Conservation (phyloP, 1,140 invertebrate species). For the Nixonia krombeini region DNA sequence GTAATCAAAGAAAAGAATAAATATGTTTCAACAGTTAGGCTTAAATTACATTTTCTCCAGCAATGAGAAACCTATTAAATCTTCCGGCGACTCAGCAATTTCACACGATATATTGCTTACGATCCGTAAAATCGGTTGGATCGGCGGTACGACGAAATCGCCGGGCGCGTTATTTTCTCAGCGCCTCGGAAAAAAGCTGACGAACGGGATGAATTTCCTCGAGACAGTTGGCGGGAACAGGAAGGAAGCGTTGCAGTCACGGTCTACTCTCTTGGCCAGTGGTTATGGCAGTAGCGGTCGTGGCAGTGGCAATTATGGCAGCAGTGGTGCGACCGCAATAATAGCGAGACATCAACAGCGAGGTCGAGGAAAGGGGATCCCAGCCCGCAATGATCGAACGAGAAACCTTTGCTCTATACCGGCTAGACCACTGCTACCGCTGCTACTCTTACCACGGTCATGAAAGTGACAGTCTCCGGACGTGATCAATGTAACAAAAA, state of each 20-base stretch:
- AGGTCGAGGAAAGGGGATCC: slow-evolving; percentile 27
- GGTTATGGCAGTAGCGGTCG: slow-evolving; percentile 24
- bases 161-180: slow-evolving; percentile 23
- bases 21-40: too few relatives aligned
- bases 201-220: slow-evolving; percentile 11
- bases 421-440: slow-evolving; percentile 15
- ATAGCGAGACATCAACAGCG: slow-evolving; percentile 15
- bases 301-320: slow-evolving; percentile 43
- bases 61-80: too few relatives aligned
- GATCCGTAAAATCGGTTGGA: slow-evolving; percentile 12
- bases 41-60: too few relatives aligned
- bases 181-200: slow-evolving; percentile 18
- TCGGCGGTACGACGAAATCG: slow-evolving; percentile 10
- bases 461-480: slow-evolving; percentile 53
- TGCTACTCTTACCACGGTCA: slow-evolving; percentile 36
- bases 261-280: slow-evolving; percentile 25
- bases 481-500: not conserved
- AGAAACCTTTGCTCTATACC: slow-evolving; percentile 33
- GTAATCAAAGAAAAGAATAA: too few relatives aligned
- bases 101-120: slow-evolving; percentile 13
- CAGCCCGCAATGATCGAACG: slow-evolving; percentile 25
- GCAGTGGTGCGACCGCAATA: slow-evolving; percentile 25
- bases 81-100: too few relatives aligned
- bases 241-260: slow-evolving; percentile 23
- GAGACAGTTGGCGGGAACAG: slow-evolving; percentile 10